Conservation (phyloP, 2,113 vertebrate species). For the Carassius gibelio region DNA sequence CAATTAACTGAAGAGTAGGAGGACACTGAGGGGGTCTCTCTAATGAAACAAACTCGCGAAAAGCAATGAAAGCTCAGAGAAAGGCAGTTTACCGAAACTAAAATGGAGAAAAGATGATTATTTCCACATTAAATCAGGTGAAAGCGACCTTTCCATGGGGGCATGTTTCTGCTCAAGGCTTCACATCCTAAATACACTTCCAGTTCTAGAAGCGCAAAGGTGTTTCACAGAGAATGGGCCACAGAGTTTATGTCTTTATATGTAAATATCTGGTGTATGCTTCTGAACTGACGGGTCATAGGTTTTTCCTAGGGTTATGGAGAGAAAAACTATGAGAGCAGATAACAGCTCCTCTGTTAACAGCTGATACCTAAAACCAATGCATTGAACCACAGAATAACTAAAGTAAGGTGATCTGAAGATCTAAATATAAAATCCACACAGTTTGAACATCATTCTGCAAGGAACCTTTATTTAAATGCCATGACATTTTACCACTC, state of each 20-base stretch:
- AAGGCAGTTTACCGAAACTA: not conserved
- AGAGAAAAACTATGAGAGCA: not conserved
- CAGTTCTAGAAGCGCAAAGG: not conserved
- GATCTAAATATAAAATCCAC: not conserved
- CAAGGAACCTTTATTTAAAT: not conserved
- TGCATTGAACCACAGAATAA: not conserved
- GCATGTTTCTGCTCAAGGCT: not conserved
- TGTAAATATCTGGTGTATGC: not conserved
- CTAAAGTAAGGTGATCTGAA: not conserved
- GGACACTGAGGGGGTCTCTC: not conserved
- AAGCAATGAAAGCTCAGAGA: too few species aligned
- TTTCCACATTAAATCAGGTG: not conserved
- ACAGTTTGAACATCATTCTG: not conserved
- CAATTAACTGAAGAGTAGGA: conserved; percentile 33
- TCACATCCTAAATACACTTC: not conserved
- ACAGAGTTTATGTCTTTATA: not conserved
- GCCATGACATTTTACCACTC: not conserved
- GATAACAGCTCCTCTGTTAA: not conserved
- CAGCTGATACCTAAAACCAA: not conserved
- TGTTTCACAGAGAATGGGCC: not conserved
- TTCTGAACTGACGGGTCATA: not conserved
- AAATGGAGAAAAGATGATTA: not conserved
- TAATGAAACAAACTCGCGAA: too few species aligned
- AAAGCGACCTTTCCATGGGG: not conserved
- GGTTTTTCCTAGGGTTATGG: not conserved